A percentile compares a stretch with the other conserved stretches of the same genome.
Evolutionary conservation across 2,797 vertebrate species (phyloP).

Genomic region (Artibeus lituratus): DNA sequence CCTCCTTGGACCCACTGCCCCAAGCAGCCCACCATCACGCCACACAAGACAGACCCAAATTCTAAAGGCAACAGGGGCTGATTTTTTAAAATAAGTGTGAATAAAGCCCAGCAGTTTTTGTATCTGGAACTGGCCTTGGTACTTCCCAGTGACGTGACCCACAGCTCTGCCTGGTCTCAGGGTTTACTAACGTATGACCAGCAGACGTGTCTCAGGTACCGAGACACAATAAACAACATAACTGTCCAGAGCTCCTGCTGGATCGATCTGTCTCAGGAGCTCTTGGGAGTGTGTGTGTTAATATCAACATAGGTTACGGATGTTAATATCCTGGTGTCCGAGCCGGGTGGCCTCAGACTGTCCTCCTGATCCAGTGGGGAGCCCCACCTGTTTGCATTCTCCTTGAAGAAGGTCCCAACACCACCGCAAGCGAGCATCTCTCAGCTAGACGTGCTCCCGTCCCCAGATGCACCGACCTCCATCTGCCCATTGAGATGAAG

Average conservation of each 20-base stretch:
- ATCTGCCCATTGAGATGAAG: rapidly evolving
- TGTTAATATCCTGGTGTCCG: background rate
- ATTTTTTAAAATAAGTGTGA: background rate
- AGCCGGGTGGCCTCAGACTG: background rate
- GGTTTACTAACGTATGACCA: background rate
- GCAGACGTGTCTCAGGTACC: background rate
- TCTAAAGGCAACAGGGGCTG: background rate
- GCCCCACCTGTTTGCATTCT: background rate
- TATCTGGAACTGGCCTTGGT: background rate
- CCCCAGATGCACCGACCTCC: background rate
- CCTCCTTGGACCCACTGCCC: rapidly evolving
- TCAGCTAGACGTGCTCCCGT: background rate
- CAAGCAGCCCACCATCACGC: rapidly evolving
- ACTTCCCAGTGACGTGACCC: background rate
- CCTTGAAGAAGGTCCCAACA: background rate
- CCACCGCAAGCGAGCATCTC: rapidly evolving
- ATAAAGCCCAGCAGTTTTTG: background rate
- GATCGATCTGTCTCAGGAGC: background rate
- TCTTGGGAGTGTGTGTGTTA: background rate
- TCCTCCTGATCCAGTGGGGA: background rate
- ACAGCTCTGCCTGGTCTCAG: background rate
- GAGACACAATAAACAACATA: background rate
- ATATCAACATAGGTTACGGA: background rate
- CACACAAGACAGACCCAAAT: background rate
- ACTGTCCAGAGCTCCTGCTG: background rate